phyloP scores from a whole-genome alignment of 2,888 invertebrate genomes.

The Andrena marginata region DNA sequence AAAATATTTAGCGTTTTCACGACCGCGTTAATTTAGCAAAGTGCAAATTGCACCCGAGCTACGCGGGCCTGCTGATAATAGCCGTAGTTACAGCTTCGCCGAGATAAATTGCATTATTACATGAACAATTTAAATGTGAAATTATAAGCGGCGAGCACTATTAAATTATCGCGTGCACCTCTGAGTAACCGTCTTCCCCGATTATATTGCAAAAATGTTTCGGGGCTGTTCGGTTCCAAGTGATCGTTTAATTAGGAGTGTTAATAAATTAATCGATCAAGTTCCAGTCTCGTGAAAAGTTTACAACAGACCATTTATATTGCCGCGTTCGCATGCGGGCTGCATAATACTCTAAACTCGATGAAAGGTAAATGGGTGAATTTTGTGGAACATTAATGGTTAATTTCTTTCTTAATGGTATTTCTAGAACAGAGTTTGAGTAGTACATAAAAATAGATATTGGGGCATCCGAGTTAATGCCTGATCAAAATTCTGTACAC shows the following conservation, averaged over 20 bases:
- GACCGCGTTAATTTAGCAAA: background rate
- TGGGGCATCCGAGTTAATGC: too few relatives aligned
- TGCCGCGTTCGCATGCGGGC: background rate
- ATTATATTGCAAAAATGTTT: constrained; percentile 9
- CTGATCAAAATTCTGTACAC: too few relatives aligned
- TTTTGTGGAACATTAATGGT: too few relatives aligned
- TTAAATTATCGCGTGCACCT: constrained; percentile 9
- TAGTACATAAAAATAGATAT: too few relatives aligned
- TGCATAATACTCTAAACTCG: background rate
- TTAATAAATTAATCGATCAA: constrained; percentile 18
- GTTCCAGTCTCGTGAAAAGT: background rate
- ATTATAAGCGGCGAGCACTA: constrained; percentile 6
- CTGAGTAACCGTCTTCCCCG: background rate
- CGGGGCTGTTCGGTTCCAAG: constrained; percentile 1
- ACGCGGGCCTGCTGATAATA: constrained; percentile 14
- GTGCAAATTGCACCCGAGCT: background rate
- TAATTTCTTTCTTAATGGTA: too few relatives aligned
- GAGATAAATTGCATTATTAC: constrained; percentile 6
- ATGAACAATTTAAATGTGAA: constrained; percentile 2
- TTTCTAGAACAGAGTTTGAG: too few relatives aligned
- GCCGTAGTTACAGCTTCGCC: background rate
- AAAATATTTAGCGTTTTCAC: background rate
- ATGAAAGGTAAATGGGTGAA: background rate
- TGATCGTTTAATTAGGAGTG: constrained; percentile 10
- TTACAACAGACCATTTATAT: background rate